A percentile compares a stretch with the other conserved stretches of the same genome.
These are phyloP conservation scores for Eilema depressum DNA, from an alignment of 2,888 invertebrate genomes.

Conservation along the genomic window DNA sequence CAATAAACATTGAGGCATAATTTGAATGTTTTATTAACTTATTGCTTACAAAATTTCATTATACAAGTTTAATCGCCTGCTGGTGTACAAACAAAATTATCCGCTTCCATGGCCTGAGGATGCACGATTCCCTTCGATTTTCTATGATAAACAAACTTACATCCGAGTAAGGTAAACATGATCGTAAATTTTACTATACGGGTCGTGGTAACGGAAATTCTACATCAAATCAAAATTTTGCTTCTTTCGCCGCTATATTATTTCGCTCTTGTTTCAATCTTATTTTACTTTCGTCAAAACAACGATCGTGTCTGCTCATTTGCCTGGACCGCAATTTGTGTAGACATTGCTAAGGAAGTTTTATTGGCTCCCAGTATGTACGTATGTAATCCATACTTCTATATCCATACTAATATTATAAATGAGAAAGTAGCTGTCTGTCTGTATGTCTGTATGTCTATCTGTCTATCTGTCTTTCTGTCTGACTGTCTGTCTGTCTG, in stretches of 20 bases:
- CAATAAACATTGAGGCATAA: slow-evolving; percentile 50
- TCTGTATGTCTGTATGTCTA: no score
- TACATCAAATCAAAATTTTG: slow-evolving; percentile 72
- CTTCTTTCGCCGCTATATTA: slow-evolving; percentile 51
- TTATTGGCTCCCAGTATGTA: slow-evolving; percentile 68
- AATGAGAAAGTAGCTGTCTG: no score
- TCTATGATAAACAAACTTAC: slow-evolving; percentile 81
- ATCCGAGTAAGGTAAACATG: slow-evolving; percentile 77
- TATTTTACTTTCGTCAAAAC: slow-evolving; percentile 41
- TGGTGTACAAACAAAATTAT: slow-evolving; percentile 75
- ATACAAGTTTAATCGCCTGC: slow-evolving; percentile 68
- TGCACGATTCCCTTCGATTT: slow-evolving; percentile 72
- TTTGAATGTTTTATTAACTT: slow-evolving; percentile 66
- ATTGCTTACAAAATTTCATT: slow-evolving; percentile 68
- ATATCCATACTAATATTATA: no score
- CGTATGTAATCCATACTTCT: no score
- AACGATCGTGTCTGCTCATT: slow-evolving; percentile 13
- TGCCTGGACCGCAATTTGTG: slow-evolving; percentile 15
- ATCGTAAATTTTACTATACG: slow-evolving; percentile 78
- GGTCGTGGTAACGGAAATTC: slow-evolving; percentile 70
- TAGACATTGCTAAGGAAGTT: slow-evolving; percentile 48
- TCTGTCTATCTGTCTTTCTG: no score
- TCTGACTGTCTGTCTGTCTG: no score
- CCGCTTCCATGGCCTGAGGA: slow-evolving; percentile 72
- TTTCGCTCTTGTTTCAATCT: slow-evolving; percentile 44